Base-by-base conservation (phyloP, 1,140 invertebrate genomes). In the Thaumetopoea pityocampa region DNA sequence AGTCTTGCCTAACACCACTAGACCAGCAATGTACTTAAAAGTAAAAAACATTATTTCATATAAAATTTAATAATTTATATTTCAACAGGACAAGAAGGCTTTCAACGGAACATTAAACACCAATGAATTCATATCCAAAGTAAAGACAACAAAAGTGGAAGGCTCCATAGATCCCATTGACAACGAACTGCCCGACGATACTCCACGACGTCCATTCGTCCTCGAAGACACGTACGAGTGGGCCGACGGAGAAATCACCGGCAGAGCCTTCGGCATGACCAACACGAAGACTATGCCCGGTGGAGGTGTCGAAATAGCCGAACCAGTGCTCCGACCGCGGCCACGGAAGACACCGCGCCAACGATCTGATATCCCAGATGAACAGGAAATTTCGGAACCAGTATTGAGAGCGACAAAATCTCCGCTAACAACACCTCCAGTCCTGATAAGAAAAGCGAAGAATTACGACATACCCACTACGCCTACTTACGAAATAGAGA, bases 291-390 rank as follows among this genome's bases (percentile, higher is more conserved):
- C 76, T 5, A 77, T 74, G 1, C 69, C 74, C 5, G 68, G 81
- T 15, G 86, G 85, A 27, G 27, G 65, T 4, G 56, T 88, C 0
- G 92, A 93, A 65, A 93, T 93, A 10, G 89, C 90, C 0, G 92
- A 93, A 51, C 92, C 92, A 0, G 89, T 93, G 5, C 66, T 93
- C 1, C 85, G 89, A 43, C 89, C 91, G 0, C 87, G 90, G 1
- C 87, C 87, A 0, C 76, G 86, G 0, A 87, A 88, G 48, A 82
- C 80, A 36, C 54, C 87, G 35, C 48, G 86, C 66, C 65, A 86
- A 45, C 63, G 85, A 68, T 59, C 72, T 33, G 68, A 80, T 66
- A 35, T 48, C 51, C 35, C 53, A 28, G 66, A 74, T 48, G 48
- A 67, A 38, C 66, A 58, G 23, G 81, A 86, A 63, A 85, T 85